Evolutionary conservation across 2,888 invertebrate genomes (phyloP), one percentile per base, ranked within the genome.

Genomic region (Emmelina monodactyla): DNA sequence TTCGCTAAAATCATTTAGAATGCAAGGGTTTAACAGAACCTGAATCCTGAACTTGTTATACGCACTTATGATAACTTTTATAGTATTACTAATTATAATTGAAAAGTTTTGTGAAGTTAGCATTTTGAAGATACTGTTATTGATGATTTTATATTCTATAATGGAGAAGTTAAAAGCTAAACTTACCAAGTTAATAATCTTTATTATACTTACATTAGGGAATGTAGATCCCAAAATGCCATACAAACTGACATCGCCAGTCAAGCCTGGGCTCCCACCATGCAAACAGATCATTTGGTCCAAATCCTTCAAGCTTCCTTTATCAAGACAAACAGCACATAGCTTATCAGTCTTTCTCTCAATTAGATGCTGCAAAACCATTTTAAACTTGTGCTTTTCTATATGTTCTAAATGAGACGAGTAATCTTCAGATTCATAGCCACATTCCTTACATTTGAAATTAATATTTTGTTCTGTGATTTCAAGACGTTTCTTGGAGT

Each of bases 331-430:
- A 5, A 78, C 43, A 0, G 62, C 42, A 48, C 78, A 79, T 2
- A 78, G 37, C 16, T 48, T 49, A 37, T 71, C 55, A 43, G 62
- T 63, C 37, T 60, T 63, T 25, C 53, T 53, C 12, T 63, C 53
- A 14, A 76, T 39, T 2, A 78, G 39, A 50, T 65, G 58, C 14
- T 65, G 48, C 41, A 78, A 49, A 1, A 65, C 45, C 10, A 37
- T 54, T 43, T 65, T 64, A 37, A 79, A 79, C 34, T 67, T 70
- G 44, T 79, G 78, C 40, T 73, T 79, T 30, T 78, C 78, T 12
- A 70, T 44, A 45, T 79, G 78, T 22, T 65, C 65, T 14, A 73
- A 48, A 45, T 70, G 67, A 13, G 51, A 33, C 2, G 51, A 47
- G 7, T 62, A 57, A 30, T 50, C 51, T 1, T 55, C 49, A 6